Conservation (phyloP, 2,888 invertebrate species). For the Leptopterna dolabrata region DNA sequence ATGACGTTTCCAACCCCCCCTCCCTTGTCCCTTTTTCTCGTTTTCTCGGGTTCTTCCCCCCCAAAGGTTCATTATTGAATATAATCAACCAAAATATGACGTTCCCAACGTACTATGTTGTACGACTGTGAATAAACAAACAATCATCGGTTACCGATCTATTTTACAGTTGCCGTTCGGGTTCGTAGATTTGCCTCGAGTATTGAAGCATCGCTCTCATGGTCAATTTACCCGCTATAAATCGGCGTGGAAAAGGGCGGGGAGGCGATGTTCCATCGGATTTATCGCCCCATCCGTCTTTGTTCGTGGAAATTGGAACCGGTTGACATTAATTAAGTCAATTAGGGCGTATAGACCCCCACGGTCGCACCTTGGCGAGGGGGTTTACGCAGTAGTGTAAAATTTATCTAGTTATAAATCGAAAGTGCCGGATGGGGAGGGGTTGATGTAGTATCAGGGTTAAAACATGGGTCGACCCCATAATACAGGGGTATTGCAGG, state of each 20-base stretch:
- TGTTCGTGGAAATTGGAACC: constrained; percentile 10
- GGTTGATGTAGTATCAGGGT: constrained; percentile 14
- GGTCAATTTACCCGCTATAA: background rate
- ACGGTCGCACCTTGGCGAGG: background rate
- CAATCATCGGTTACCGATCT: no score
- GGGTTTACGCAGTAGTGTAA: constrained; percentile 1
- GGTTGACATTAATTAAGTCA: constrained; percentile 21
- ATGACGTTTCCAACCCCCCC: no score
- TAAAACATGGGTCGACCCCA: background rate
- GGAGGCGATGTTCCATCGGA: background rate
- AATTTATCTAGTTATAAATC: constrained; percentile 31
- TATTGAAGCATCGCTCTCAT: background rate
- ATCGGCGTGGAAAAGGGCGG: background rate
- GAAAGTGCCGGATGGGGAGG: background rate
- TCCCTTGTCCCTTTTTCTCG: no score
- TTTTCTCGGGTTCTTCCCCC: no score
- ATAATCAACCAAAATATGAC: no score
- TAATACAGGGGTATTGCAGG: background rate
- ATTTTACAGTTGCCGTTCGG: no score
- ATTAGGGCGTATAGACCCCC: constrained; percentile 17
- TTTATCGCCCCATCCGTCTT: constrained; percentile 8
- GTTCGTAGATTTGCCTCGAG: background rate
- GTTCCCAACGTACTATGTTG: no score
- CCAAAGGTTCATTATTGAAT: no score
- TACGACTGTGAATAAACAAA: no score